Percentiles rank a stretch among this genome's conserved stretches.
phyloP scores from a whole-genome alignment of 2,113 vertebrate genomes.

The Neoarius graeffei region DNA sequence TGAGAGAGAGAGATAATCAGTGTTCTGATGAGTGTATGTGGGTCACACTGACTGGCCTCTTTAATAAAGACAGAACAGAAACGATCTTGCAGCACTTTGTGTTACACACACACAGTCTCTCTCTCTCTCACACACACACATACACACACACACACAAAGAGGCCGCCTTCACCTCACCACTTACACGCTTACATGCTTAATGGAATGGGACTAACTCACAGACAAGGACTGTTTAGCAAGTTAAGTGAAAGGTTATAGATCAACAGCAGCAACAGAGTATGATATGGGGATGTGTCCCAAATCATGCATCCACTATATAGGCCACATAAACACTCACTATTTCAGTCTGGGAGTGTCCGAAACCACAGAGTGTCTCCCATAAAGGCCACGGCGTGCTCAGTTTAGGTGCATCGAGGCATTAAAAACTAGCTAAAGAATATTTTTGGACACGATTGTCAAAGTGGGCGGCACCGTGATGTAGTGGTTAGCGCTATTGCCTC shows the following conservation, averaged over 20 bases:
- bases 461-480: no score
- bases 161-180: neutral
- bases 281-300: neutral
- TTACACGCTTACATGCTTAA: neutral
- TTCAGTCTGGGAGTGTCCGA: neutral
- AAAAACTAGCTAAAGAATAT: neutral
- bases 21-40: slow-evolving; percentile 52
- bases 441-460: neutral
- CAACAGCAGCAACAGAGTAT: neutral
- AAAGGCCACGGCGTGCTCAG: neutral
- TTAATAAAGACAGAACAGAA: slow-evolving; percentile 49
- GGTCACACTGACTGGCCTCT: slow-evolving; percentile 54
- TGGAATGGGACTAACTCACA: neutral
- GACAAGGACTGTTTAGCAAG: neutral
- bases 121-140: no score
- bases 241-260: neutral
- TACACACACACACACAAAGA: neutral
- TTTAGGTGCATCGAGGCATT: neutral
- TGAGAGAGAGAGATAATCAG: slow-evolving; percentile 19
- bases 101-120: neutral
- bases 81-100: slow-evolving; percentile 36
- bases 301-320: neutral
- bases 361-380: neutral
- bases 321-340: neutral
- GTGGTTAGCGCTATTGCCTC: no score